Conservation (phyloP, 1,140 invertebrate species). For the Cotesia vestalis region DNA sequence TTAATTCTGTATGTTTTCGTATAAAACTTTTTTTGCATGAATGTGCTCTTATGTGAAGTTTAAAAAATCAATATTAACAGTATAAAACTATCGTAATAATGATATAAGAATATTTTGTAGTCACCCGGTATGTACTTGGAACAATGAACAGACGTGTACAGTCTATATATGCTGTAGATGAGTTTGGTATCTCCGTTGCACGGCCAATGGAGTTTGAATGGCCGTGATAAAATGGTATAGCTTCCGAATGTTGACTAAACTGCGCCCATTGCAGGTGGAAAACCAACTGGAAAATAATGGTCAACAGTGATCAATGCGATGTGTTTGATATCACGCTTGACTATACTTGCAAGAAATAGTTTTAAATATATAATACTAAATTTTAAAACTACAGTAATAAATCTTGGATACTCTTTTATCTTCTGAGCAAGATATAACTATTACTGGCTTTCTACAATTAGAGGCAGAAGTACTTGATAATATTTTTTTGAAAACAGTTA, state of each 20-base stretch:
- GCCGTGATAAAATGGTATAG: constrained; percentile 65
- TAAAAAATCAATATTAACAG: background rate
- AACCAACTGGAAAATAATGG: constrained; percentile 65
- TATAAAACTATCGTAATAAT: constrained; percentile 15
- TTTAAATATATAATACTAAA: constrained; percentile 10
- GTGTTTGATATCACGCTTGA: constrained; percentile 22
- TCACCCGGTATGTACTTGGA: constrained; percentile 53
- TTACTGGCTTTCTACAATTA: too few species aligned
- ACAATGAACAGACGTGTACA: constrained; percentile 46
- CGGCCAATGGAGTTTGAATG: constrained; percentile 66
- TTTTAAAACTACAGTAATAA: background rate
- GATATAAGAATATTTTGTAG: constrained; percentile 31
- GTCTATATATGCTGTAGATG: constrained; percentile 55
- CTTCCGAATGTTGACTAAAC: constrained; percentile 68
- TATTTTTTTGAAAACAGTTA: too few species aligned
- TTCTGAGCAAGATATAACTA: too few species aligned
- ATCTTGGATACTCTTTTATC: too few species aligned
- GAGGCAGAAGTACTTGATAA: too few species aligned
- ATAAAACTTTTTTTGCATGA: background rate
- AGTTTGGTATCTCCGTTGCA: constrained; percentile 64
- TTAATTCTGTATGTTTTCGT: too few species aligned
- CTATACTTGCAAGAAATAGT: constrained; percentile 38
- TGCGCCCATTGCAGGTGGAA: constrained; percentile 64
- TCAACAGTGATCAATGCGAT: constrained; percentile 53
- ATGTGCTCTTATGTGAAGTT: background rate